phyloP scores from a whole-genome alignment of 2,797 vertebrate species.

The Kryptopterus vitreolus region DNA sequence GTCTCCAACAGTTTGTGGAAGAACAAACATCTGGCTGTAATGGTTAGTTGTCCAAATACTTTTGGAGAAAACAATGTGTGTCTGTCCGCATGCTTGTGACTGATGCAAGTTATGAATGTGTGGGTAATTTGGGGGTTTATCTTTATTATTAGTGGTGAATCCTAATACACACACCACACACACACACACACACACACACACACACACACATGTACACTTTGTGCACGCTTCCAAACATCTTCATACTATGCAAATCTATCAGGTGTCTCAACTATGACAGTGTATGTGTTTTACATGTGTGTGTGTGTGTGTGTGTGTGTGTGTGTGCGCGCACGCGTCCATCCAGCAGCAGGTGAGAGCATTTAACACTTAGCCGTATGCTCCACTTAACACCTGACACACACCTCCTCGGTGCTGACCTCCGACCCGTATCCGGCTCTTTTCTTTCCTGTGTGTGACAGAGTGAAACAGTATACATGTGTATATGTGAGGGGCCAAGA shows the following conservation, averaged over 20 bases:
- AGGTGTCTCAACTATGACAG: background rate
- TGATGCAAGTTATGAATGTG: background rate
- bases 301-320: slow-evolving; percentile 1
- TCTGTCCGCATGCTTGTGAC: background rate
- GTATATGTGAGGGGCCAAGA: slow-evolving; percentile 61
- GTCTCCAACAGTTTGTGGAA: no score
- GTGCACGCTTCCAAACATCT: background rate
- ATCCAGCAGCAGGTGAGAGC: slow-evolving; percentile 69
- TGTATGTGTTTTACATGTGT: background rate
- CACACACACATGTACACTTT: background rate
- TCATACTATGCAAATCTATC: background rate
- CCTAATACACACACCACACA: background rate
- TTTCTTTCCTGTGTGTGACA: slow-evolving; percentile 37
- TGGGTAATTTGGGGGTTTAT: background rate
- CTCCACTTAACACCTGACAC: slow-evolving; percentile 83
- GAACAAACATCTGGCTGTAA: no score
- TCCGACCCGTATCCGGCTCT: slow-evolving; percentile 63
- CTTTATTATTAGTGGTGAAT: slow-evolving; percentile 8
- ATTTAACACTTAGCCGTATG: slow-evolving; percentile 69
- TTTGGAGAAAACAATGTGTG: background rate
- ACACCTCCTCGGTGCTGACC: slow-evolving; percentile 69
- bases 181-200: background rate
- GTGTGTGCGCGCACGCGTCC: background rate
- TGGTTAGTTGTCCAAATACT: no score
- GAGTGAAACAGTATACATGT: slow-evolving; percentile 42